Conservation (phyloP, 2,888 invertebrate species). For the Callosobruchus maculatus region DNA sequence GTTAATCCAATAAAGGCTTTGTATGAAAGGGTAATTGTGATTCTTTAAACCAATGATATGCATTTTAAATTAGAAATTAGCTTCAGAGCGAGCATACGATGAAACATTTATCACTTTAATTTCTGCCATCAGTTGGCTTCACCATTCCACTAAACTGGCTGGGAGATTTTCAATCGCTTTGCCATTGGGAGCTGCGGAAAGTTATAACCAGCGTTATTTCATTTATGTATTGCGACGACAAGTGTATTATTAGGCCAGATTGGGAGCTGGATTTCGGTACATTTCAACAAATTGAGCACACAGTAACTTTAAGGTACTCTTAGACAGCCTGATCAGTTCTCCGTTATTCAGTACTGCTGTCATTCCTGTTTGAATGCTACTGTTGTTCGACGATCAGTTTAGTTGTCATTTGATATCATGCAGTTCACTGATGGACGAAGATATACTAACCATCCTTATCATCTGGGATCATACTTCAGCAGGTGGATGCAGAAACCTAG, state of each 20-base stretch:
- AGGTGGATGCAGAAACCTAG: no score
- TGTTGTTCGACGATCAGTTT: no score
- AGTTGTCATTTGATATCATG: no score
- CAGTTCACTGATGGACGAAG: no score
- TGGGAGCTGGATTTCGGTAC: background rate
- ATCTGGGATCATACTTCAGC: no score
- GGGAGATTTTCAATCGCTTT: background rate
- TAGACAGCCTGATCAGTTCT: no score
- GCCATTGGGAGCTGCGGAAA: background rate
- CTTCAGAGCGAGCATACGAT: background rate
- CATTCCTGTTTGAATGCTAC: no score
- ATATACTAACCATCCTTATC: no score
- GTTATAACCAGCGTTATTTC: background rate
- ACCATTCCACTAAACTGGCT: background rate
- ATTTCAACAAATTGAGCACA: no score
- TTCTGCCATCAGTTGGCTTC: background rate
- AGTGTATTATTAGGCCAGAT: background rate
- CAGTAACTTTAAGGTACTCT: no score
- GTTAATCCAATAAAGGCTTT: background rate
- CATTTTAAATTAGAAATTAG: constrained; percentile 7
- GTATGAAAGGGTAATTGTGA: constrained; percentile 8
- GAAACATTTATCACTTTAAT: background rate
- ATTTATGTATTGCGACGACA: background rate
- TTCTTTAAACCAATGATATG: constrained; percentile 14
- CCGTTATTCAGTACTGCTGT: no score